These are phyloP conservation scores for Leuctra nigra DNA, from an alignment of 2,888 invertebrate genomes.

Conservation along the genomic window DNA sequence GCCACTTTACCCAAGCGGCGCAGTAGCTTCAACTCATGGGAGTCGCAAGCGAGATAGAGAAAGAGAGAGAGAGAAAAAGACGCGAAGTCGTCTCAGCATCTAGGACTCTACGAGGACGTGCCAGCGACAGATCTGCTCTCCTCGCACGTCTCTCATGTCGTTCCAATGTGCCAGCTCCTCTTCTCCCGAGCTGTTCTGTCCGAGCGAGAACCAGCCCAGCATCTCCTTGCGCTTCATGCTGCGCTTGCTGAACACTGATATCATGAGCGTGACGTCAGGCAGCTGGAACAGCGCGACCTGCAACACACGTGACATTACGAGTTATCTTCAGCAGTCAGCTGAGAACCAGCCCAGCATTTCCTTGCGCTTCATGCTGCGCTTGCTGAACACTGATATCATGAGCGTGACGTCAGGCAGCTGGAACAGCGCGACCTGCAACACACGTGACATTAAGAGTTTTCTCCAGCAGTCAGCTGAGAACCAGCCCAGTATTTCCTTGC, in stretches of 20 bases:
- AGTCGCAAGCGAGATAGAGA: neutral
- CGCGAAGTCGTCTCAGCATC: conserved; percentile 25
- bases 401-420: conserved; percentile 92
- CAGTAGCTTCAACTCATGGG: too few species aligned
- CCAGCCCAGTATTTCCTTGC: too few species aligned
- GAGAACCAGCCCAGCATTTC: conserved; percentile 98
- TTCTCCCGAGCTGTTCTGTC: conserved; percentile 84
- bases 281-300: conserved; percentile 92
- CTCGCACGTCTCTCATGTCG: conserved; percentile 78
- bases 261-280: conserved; percentile 89
- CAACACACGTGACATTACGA: too few species aligned
- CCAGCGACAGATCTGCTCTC: conserved; percentile 90
- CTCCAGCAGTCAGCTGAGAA: too few species aligned
- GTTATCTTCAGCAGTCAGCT: too few species aligned
- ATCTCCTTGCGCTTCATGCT: conserved; percentile 93
- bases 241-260: conserved; percentile 86
- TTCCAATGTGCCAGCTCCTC: conserved; percentile 91
- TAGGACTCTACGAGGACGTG: conserved; percentile 69
- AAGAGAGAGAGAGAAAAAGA: neutral
- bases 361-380: conserved; percentile 87
- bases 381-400: conserved; percentile 88
- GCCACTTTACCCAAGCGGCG: too few species aligned
- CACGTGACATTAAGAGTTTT: too few species aligned
- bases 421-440: conserved; percentile 79
- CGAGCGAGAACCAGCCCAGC: conserved; percentile 95